Evolutionary conservation across 2,888 invertebrate genomes (phyloP).

Genomic region (Cataglyphis cursor): DNA sequence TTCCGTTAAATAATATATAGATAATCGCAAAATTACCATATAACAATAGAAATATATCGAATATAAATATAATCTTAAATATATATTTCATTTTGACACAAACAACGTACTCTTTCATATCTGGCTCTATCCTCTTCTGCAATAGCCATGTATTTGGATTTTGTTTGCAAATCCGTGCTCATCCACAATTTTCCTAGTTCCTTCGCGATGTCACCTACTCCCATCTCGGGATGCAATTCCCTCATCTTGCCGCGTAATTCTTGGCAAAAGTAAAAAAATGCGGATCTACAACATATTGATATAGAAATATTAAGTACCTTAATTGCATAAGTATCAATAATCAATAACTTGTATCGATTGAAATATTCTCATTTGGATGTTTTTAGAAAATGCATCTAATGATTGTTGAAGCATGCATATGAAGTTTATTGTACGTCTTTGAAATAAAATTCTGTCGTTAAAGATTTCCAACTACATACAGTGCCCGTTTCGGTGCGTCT

Average conservation of each 20-base stretch:
- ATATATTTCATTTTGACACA: not conserved
- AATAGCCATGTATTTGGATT: slow-evolving; percentile 96
- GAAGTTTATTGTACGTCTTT: not conserved
- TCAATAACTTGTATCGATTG: not conserved
- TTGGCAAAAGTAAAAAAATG: slow-evolving; percentile 99
- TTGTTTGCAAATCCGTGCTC: slow-evolving; percentile 93
- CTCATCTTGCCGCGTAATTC: slow-evolving; percentile 98
- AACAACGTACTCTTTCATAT: slow-evolving; percentile 94
- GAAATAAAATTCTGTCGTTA: not conserved
- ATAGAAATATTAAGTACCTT: not conserved
- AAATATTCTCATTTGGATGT: not conserved
- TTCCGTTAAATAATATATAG: not conserved
- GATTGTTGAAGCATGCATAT: not conserved
- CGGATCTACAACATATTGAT: slow-evolving; percentile 90
- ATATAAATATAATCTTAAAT: not conserved
- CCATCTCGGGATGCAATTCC: slow-evolving; percentile 96
- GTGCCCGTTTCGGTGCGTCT: slow-evolving; percentile 75
- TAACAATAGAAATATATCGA: not conserved
- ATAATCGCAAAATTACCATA: not conserved
- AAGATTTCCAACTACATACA: slow-evolving; percentile 60
- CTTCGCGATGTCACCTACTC: slow-evolving; percentile 98
- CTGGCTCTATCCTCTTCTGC: slow-evolving; percentile 98
- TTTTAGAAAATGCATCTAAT: not conserved
- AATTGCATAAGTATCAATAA: not conserved
- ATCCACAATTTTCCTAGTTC: slow-evolving; percentile 98